Evolutionary conservation across 2,888 invertebrate species (phyloP).

Genomic region (Pammene fasciana): DNA sequence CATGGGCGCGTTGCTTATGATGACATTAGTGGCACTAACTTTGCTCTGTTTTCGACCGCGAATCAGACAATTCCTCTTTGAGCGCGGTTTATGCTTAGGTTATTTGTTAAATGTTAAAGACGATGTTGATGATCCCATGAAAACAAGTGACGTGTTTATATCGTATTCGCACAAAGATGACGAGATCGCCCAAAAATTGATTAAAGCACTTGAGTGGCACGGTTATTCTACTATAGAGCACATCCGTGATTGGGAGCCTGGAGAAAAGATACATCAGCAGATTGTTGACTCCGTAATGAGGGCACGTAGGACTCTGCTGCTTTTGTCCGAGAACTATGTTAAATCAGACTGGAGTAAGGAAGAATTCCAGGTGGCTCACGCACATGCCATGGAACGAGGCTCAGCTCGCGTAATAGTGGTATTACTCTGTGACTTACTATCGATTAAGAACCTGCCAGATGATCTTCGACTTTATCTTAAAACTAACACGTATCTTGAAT

Average conservation of each 20-base stretch:
- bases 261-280: not conserved
- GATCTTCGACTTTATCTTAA: conserved; percentile 27
- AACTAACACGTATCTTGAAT: conserved; percentile 25
- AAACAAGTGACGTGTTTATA: conserved; percentile 15
- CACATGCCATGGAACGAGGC: conserved; percentile 79
- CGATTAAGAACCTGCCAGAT: conserved; percentile 14
- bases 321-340: conserved; percentile 20
- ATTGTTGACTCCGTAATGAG: conserved; percentile 14
- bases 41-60: conserved; percentile 1
- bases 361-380: conserved; percentile 85
- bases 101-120: conserved; percentile 15
- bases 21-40: not conserved
- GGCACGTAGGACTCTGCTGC: conserved; percentile 20
- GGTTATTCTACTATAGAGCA: conserved; percentile 22
- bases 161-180: conserved; percentile 17
- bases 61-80: conserved; percentile 14
- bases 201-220: conserved; percentile 1
- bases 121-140: conserved; percentile 2
- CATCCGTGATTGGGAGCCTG: conserved; percentile 19
- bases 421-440: conserved; percentile 16
- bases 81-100: conserved; percentile 2
- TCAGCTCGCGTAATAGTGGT: conserved; percentile 25
- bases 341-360: conserved; percentile 82
- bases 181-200: not conserved
- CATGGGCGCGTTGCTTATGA: not conserved